Evolutionary conservation across 1,140 invertebrate genomes (phyloP).

Genomic region (Trinorchestia longiramus): DNA sequence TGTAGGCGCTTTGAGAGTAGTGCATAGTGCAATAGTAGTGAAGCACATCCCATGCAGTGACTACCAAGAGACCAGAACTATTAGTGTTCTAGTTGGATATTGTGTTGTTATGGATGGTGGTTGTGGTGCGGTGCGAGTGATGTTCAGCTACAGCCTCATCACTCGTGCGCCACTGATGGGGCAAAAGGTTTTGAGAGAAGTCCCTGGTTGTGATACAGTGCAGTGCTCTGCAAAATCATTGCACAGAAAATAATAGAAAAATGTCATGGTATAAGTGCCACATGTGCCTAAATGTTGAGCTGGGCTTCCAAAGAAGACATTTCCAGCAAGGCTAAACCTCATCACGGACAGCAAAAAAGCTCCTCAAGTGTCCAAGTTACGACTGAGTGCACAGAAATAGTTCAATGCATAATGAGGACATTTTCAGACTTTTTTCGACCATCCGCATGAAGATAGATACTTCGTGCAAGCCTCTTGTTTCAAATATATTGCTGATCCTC

Average conservation of each 20-base stretch:
- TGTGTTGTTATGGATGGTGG: background rate
- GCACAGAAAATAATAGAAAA: background rate
- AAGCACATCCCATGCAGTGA: background rate
- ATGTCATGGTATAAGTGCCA: background rate
- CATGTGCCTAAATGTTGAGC: background rate
- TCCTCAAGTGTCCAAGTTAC: background rate
- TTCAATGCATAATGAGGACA: background rate
- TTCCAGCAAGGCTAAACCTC: background rate
- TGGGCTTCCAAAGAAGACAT: background rate
- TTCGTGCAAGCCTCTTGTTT: background rate
- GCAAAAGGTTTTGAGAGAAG: background rate
- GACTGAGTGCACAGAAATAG: background rate
- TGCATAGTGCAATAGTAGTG: background rate
- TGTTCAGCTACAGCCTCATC: background rate
- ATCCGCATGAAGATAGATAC: background rate
- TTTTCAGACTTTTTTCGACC: background rate
- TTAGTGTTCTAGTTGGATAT: background rate
- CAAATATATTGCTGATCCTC: background rate
- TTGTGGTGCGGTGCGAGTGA: background rate
- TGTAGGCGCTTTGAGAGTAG: background rate
- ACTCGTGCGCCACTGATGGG: background rate
- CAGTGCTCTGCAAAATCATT: background rate
- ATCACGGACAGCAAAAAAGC: background rate
- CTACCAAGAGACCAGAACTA: background rate
- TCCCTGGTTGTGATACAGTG: background rate